A percentile compares a stretch with the other conserved stretches of the same genome.
phyloP scores from a whole-genome alignment of 2,888 invertebrate genomes.

The Mythimna loreyi region DNA sequence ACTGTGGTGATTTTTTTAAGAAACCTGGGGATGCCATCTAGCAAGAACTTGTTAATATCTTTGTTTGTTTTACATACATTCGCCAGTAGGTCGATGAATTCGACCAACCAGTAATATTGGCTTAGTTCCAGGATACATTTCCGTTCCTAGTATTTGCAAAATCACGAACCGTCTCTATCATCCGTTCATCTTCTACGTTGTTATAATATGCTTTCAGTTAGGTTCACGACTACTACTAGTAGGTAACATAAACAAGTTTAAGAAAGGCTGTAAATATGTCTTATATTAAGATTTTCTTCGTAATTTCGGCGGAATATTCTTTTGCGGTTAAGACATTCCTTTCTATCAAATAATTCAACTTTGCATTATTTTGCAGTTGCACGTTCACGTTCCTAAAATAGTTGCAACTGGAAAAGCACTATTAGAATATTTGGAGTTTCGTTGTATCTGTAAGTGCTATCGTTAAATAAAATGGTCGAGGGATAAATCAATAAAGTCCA shows the following conservation, averaged over 20 bases:
- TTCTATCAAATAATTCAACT: not conserved
- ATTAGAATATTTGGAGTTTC: not conserved
- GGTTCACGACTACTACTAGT: not conserved
- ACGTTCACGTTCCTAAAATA: not conserved
- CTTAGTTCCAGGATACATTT: conserved; percentile 32
- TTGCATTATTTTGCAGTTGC: not conserved
- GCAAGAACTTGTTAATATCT: conserved; percentile 5
- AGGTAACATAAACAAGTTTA: not conserved
- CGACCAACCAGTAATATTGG: conserved; percentile 22
- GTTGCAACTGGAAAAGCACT: not conserved
- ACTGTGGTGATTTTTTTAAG: not conserved
- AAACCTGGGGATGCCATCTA: not conserved
- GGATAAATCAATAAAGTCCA: conserved; percentile 4
- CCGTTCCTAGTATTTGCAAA: not conserved
- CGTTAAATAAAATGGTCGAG: not conserved
- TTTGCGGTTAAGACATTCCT: not conserved
- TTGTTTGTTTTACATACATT: conserved; percentile 14
- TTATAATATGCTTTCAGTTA: conserved; percentile 1
- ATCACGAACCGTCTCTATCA: conserved; percentile 7
- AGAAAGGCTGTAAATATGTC: not conserved
- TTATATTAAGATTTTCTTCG: not conserved
- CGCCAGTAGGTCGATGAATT: conserved; percentile 20
- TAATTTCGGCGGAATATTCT: not conserved
- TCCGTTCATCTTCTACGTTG: not conserved
- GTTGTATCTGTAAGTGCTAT: not conserved